Percentiles rank a stretch among this genome's conserved stretches.
These are phyloP conservation scores for Agonum fuliginosum DNA, from an alignment of 2,888 invertebrate species.

Conservation along the genomic window DNA sequence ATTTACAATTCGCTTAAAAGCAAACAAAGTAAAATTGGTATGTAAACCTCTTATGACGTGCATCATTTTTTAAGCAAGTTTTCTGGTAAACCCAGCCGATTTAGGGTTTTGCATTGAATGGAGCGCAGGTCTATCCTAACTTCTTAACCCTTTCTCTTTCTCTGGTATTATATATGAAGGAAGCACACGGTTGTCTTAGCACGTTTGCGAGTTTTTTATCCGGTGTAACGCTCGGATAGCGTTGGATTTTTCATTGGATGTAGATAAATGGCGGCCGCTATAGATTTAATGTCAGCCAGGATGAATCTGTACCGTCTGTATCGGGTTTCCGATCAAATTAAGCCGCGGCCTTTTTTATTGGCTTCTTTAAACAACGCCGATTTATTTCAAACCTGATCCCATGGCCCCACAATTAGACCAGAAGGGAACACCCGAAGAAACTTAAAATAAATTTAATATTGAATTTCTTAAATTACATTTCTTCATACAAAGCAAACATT, in stretches of 20 bases:
- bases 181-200: constrained; percentile 33
- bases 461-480: too few relatives aligned
- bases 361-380: constrained; percentile 48
- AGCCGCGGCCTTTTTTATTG: constrained; percentile 49
- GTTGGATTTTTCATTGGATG: constrained; percentile 49
- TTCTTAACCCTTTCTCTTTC: background rate
- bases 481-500: too few relatives aligned
- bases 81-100: too few relatives aligned
- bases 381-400: constrained; percentile 25
- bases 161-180: constrained; percentile 37
- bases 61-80: too few relatives aligned
- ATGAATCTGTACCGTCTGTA: constrained; percentile 41
- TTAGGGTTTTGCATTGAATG: too few relatives aligned
- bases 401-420: constrained; percentile 8
- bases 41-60: too few relatives aligned
- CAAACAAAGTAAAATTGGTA: too few relatives aligned
- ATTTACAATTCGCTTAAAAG: background rate
- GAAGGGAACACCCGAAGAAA: too few relatives aligned
- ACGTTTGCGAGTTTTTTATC: constrained; percentile 32
- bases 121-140: background rate
- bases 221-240: background rate
- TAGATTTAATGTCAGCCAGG: constrained; percentile 44
- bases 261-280: constrained; percentile 44
- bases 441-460: too few relatives aligned
- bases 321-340: constrained; percentile 51